phyloP scores from a whole-genome alignment of 2,113 vertebrate genomes.

The Heptranchias perlo region DNA sequence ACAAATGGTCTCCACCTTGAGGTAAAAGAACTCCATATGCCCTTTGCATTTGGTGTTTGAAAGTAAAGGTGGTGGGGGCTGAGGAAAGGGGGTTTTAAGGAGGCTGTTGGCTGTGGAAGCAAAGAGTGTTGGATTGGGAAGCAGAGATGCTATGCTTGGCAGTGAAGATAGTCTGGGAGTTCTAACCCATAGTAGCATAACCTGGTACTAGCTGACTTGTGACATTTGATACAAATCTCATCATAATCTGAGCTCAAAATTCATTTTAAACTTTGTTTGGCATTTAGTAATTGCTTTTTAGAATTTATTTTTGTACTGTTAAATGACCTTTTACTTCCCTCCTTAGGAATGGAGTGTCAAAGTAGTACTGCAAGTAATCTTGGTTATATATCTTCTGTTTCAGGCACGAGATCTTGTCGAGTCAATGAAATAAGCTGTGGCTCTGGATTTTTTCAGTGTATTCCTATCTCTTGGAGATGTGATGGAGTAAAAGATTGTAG shows the following conservation, averaged over 20 bases:
- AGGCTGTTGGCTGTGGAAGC: neutral
- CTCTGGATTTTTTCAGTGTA: neutral
- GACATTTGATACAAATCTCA: neutral
- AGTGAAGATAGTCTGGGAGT: neutral
- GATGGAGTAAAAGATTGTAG: constrained; percentile 5
- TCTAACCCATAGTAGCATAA: neutral
- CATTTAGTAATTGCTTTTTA: too few species aligned
- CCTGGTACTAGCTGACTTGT: neutral
- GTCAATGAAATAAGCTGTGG: neutral
- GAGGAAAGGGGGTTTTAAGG: neutral
- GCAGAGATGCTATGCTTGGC: neutral
- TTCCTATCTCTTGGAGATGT: constrained; percentile 25
- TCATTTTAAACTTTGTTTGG: neutral
- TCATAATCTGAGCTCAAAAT: neutral
- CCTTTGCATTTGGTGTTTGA: neutral
- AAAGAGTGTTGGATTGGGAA: neutral
- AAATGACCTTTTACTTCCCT: too few species aligned
- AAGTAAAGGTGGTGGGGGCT: too few species aligned
- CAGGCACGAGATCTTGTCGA: neutral
- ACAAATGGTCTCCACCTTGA: neutral
- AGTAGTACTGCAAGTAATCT: neutral
- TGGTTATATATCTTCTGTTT: neutral
- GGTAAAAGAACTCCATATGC: neutral
- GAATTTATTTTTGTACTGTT: too few species aligned
- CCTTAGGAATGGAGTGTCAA: too few species aligned